These are phyloP conservation scores for Callocephalon fimbriatum DNA, from an alignment of 2,113 vertebrate species.

Conservation along the genomic window DNA sequence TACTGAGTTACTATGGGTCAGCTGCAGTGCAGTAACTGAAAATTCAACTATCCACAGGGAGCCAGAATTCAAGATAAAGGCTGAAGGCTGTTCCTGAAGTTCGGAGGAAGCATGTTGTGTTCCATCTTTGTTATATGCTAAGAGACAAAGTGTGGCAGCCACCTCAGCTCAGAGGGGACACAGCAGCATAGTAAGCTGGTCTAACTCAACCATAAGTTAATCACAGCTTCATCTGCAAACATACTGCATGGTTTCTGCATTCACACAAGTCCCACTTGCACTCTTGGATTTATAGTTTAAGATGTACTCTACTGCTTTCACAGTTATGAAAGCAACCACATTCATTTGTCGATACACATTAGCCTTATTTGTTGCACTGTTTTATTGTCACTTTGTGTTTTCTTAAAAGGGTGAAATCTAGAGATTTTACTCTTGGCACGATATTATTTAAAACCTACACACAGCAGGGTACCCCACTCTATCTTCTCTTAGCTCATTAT, in stretches of 20 bases:
- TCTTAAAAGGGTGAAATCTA: not conserved
- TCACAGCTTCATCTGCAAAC: not conserved
- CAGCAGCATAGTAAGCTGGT: not conserved
- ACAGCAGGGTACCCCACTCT: not conserved
- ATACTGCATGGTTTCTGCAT: not conserved
- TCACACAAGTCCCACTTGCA: not conserved
- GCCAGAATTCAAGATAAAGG: not conserved
- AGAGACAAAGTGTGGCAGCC: not conserved
- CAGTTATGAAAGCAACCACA: not conserved
- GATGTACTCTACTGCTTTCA: not conserved
- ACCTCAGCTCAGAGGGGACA: not conserved
- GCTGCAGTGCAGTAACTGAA: not conserved
- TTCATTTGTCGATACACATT: not conserved
- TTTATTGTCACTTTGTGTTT: not conserved
- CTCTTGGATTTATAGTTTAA: not conserved
- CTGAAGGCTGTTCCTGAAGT: not conserved
- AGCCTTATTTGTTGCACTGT: not conserved
- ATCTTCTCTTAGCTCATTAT: not conserved
- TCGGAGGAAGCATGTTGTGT: not conserved
- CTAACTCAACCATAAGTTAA: not conserved
- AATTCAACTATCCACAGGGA: not conserved
- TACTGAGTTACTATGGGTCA: not conserved
- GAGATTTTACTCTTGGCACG: not conserved
- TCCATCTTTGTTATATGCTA: not conserved
- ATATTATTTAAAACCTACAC: not conserved